These are phyloP conservation scores for Chrysomela aeneicollis DNA, from an alignment of 2,888 invertebrate genomes.

Conservation along the genomic window DNA sequence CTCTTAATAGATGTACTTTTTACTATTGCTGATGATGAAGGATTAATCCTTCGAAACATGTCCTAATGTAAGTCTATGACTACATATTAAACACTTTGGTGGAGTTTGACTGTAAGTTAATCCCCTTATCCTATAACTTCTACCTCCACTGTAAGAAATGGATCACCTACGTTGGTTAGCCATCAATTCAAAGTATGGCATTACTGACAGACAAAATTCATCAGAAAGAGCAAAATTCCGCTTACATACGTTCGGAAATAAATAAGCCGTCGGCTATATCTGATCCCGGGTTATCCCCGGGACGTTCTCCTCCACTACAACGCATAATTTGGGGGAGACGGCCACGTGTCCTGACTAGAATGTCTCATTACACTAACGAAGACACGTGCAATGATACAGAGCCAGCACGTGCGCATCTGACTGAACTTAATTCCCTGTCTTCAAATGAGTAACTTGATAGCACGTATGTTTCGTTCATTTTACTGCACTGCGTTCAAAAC, in stretches of 20 bases:
- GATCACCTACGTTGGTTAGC: no score
- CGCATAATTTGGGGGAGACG: conserved; percentile 45
- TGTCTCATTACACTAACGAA: conserved; percentile 59
- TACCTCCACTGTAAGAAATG: no score
- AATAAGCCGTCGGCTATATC: conserved; percentile 1
- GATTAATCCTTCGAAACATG: no score
- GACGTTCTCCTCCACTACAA: conserved; percentile 23
- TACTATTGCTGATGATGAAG: no score
- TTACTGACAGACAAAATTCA: no score
- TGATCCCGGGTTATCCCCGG: conserved; percentile 20
- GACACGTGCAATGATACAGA: conserved; percentile 53
- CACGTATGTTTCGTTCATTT: conserved; percentile 35
- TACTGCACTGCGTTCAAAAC: conserved; percentile 15
- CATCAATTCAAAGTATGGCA: neutral
- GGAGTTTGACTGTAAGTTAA: no score
- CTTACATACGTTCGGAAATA: neutral
- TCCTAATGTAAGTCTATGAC: no score
- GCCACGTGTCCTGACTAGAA: conserved; percentile 54
- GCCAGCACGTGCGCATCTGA: conserved; percentile 46
- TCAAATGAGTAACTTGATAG: conserved; percentile 46
- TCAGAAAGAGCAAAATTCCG: neutral
- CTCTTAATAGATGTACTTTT: no score
- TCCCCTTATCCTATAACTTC: no score
- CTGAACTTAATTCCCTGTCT: conserved; percentile 40
- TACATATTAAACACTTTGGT: no score